Conservation (phyloP, 2,888 invertebrate genomes). For the Hanleya hanleyi region DNA sequence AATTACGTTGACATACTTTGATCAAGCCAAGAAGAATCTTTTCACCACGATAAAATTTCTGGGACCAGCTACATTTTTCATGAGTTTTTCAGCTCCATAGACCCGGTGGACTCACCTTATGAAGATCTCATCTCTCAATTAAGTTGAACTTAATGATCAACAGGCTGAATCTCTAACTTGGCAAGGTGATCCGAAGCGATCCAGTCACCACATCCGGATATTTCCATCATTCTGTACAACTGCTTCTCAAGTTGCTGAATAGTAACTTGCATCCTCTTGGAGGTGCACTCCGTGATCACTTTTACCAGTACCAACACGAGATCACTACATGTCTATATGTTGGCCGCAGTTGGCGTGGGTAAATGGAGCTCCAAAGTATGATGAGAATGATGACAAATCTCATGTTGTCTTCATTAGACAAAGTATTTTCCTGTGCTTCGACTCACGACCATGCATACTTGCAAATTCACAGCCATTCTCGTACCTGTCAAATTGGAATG, state of each 20-base stretch:
- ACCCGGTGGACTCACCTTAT: slow-evolving; percentile 3
- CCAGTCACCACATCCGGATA: not conserved
- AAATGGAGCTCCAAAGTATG: not conserved
- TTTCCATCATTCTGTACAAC: slow-evolving; percentile 1
- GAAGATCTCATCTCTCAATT: too few relatives aligned
- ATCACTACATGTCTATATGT: not conserved
- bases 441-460: not conserved
- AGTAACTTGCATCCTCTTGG: not conserved
- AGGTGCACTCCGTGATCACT: not conserved
- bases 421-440: not conserved
- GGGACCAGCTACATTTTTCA: slow-evolving; percentile 13
- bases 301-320: not conserved
- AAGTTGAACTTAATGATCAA: not conserved
- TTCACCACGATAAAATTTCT: not conserved
- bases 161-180: not conserved
- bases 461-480: not conserved
- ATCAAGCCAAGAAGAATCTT: slow-evolving; percentile 4
- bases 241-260: not conserved
- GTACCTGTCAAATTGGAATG: too few relatives aligned
- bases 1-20: too few relatives aligned
- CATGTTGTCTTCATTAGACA: not conserved
- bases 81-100: slow-evolving; percentile 2
- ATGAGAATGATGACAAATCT: not conserved
- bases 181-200: not conserved
- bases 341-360: too few relatives aligned